These are phyloP conservation scores for Zelostemma sp. DNA, from an alignment of 1,140 invertebrate species.

Conservation along the genomic window DNA sequence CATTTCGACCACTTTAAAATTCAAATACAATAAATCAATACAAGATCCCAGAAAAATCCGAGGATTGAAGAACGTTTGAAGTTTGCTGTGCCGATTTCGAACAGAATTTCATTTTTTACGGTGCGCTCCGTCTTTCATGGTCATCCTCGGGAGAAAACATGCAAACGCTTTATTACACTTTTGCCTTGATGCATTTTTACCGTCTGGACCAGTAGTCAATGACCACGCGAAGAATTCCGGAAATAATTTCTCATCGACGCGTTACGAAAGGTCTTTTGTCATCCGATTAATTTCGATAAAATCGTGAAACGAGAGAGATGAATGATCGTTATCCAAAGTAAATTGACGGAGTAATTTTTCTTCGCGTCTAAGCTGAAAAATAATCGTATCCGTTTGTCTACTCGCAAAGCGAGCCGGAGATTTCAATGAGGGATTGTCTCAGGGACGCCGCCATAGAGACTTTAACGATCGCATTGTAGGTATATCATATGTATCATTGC, in stretches of 20 bases:
- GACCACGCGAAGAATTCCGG: constrained; percentile 53
- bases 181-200: constrained; percentile 63
- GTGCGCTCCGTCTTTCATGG: constrained; percentile 29
- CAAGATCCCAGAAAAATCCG: constrained; percentile 19
- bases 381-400: constrained; percentile 1
- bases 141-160: constrained; percentile 24
- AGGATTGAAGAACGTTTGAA: no score
- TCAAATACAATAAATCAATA: neutral
- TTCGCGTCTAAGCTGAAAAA: constrained; percentile 17
- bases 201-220: constrained; percentile 44
- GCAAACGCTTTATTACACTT: constrained; percentile 9
- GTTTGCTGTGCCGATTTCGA: neutral
- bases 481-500: constrained; percentile 40
- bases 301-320: neutral
- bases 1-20: neutral
- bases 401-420: constrained; percentile 27
- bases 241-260: constrained; percentile 43
- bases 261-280: no score
- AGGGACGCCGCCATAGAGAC: constrained; percentile 45
- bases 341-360: constrained; percentile 18
- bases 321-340: no score
- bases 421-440: constrained; percentile 53
- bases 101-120: no score
- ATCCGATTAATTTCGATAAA: no score
- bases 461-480: constrained; percentile 52